A percentile compares a stretch with the other conserved stretches of the same genome.
Evolutionary conservation across 2,888 invertebrate genomes (phyloP).

Genomic region (Emmelina monodactyla): DNA sequence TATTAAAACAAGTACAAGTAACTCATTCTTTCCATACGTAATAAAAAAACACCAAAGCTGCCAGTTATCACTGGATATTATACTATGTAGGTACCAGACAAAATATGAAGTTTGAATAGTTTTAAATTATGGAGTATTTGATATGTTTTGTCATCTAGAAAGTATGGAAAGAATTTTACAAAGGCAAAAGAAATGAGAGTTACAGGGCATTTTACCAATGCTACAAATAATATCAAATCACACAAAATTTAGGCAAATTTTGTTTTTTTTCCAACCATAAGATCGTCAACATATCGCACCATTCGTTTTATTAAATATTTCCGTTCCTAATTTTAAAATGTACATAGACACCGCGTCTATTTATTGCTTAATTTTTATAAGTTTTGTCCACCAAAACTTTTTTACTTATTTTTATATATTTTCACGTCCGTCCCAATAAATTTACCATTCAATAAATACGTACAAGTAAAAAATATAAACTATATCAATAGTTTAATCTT

Average conservation of each 20-base stretch:
- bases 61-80: slow-evolving; percentile 23
- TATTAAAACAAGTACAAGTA: not conserved
- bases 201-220: slow-evolving; percentile 44
- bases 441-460: slow-evolving; percentile 67
- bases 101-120: slow-evolving; percentile 11
- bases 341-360: slow-evolving; percentile 61
- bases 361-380: slow-evolving; percentile 64
- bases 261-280: slow-evolving; percentile 46
- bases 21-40: slow-evolving; percentile 20
- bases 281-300: slow-evolving; percentile 59
- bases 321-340: slow-evolving; percentile 58
- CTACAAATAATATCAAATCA: slow-evolving; percentile 49
- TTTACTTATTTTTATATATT: slow-evolving; percentile 63
- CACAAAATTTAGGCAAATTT: slow-evolving; percentile 49
- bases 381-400: slow-evolving; percentile 61
- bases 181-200: slow-evolving; percentile 18
- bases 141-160: slow-evolving; percentile 49
- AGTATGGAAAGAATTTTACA: slow-evolving; percentile 24
- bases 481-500: slow-evolving; percentile 68
- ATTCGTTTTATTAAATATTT: slow-evolving; percentile 46
- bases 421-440: slow-evolving; percentile 64
- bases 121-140: too few species aligned
- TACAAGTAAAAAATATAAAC: slow-evolving; percentile 68
- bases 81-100: slow-evolving; percentile 20
- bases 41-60: slow-evolving; percentile 28